Evolutionary conservation across 2,113 vertebrate genomes (phyloP), one percentile per base, ranked within the genome.

Genomic region (Bos indicus): DNA sequence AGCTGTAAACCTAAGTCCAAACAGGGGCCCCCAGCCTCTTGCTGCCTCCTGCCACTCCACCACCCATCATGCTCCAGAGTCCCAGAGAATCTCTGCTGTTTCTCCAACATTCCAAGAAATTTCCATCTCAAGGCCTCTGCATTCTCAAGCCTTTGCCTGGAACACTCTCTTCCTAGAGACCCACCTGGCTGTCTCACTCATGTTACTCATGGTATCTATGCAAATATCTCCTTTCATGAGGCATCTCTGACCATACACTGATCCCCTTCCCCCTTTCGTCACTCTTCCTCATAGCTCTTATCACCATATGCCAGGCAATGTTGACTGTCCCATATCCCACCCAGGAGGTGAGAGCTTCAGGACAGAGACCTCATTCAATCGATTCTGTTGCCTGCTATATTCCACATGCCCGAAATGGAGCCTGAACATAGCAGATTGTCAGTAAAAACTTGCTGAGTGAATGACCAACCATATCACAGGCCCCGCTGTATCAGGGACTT

Each of bases 171-270:
- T 40, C 62, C 48, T 52, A 19, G 43, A 59, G 86, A 36, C 88
- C 33, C 1, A 0, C 1, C 0, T 4, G 33, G 26, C 33, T n/a
- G 14, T 6, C 82, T 6, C 36, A 25, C 2, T 59, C 86, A 5
- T 40, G 48, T 2, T 3, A 13, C 6, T 7, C 16, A 23, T 4
- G 5, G 30, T 13, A 54, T 85, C 85, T 19, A 2, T 57, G 30
- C 51, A 16, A 0, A 10, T 2, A 19, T 3, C 57, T 25, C 36
- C 26, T 43, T 7, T 36, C 74, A 25, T 5, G 8, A 84, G 33
- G 26, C 26, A 11, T 17, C 16, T 33, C 36, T 11, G 17, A 25
- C 40, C 13, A 40, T 46, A 64, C 40, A 36, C 28, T 2, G 33
- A 14, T 59, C 9, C 28, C 26, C 21, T 19, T 40, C 26, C 8